phyloP scores from a whole-genome alignment of 2,113 vertebrate species.

The Leptobrachium leishanense region DNA sequence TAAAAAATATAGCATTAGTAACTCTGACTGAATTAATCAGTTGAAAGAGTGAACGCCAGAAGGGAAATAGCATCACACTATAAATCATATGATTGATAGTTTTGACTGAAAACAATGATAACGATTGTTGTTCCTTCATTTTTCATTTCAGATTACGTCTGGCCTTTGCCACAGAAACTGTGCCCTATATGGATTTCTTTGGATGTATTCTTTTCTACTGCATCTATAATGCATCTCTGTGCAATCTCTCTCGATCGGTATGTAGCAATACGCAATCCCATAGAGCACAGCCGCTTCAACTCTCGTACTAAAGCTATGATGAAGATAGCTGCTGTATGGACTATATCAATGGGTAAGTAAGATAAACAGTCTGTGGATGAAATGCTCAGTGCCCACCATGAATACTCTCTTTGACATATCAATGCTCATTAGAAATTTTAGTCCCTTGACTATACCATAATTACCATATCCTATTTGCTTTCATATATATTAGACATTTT shows the following conservation, averaged over 20 bases:
- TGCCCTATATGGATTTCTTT: slow-evolving; percentile 98
- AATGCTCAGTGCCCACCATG: neutral
- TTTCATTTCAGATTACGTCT: slow-evolving; percentile 86
- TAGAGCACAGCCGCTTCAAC: slow-evolving; percentile 98
- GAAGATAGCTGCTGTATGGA: slow-evolving; percentile 98
- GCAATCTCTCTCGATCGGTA: slow-evolving; percentile 98
- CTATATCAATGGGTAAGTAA: slow-evolving; percentile 91
- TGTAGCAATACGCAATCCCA: slow-evolving; percentile 96
- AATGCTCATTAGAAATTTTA: too few relatives aligned
- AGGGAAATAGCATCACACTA: neutral
- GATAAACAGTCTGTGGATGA: neutral
- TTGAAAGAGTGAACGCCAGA: neutral
- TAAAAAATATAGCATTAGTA: neutral
- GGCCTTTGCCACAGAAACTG: slow-evolving; percentile 89
- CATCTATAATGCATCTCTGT: slow-evolving; percentile 98
- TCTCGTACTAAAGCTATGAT: slow-evolving; percentile 98
- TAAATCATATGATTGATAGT: slow-evolving; percentile 4
- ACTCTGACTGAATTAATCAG: neutral
- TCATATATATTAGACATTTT: too few relatives aligned
- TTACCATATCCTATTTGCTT: too few relatives aligned
- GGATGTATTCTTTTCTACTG: slow-evolving; percentile 96
- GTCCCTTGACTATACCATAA: too few relatives aligned
- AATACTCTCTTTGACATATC: too few relatives aligned
- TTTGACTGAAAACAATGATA: slow-evolving; percentile 5
- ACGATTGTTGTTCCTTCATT: slow-evolving; percentile 58